Percentiles rank a stretch among this genome's conserved stretches.
Evolutionary conservation across 2,888 invertebrate genomes (phyloP).

Genomic region (Carabus problematicus): DNA sequence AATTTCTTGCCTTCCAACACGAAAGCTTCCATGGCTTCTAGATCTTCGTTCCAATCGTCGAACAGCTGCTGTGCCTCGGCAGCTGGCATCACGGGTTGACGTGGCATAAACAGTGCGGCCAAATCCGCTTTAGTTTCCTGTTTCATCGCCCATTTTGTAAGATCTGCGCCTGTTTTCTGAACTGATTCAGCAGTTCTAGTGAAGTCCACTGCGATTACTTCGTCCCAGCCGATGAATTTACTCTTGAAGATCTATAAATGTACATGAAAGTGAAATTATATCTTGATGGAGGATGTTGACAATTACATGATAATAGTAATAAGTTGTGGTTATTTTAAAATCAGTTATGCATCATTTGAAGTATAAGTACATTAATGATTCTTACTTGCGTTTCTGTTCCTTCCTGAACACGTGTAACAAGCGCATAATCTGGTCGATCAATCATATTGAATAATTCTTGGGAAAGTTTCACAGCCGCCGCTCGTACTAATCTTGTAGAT

Average conservation of each 20-base stretch:
- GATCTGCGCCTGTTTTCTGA: slow-evolving; percentile 93
- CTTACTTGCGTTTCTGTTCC: slow-evolving; percentile 84
- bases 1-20: slow-evolving; percentile 97
- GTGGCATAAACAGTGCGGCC: slow-evolving; percentile 92
- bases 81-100: slow-evolving; percentile 87
- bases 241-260: slow-evolving; percentile 93
- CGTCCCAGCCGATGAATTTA: slow-evolving; percentile 98
- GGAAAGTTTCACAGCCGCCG: slow-evolving; percentile 95
- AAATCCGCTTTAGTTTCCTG: slow-evolving; percentile 94
- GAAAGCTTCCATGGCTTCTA: slow-evolving; percentile 97
- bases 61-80: slow-evolving; percentile 87
- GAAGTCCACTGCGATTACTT: slow-evolving; percentile 98
- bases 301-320: slow-evolving; percentile 6
- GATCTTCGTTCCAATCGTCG: slow-evolving; percentile 98
- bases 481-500: slow-evolving; percentile 91
- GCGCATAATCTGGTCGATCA: slow-evolving; percentile 83
- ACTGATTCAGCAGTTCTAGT: slow-evolving; percentile 98
- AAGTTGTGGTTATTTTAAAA: slow-evolving; percentile 17
- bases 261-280: neutral
- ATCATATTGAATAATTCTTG: slow-evolving; percentile 97
- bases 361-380: slow-evolving; percentile 11
- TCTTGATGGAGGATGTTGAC: too few relatives aligned
- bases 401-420: slow-evolving; percentile 89
- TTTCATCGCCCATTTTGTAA: slow-evolving; percentile 88
- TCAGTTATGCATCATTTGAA: too few relatives aligned